These are phyloP conservation scores for Drosophila orosa DNA, from an alignment of 1,140 invertebrate species.

Conservation along the genomic window DNA sequence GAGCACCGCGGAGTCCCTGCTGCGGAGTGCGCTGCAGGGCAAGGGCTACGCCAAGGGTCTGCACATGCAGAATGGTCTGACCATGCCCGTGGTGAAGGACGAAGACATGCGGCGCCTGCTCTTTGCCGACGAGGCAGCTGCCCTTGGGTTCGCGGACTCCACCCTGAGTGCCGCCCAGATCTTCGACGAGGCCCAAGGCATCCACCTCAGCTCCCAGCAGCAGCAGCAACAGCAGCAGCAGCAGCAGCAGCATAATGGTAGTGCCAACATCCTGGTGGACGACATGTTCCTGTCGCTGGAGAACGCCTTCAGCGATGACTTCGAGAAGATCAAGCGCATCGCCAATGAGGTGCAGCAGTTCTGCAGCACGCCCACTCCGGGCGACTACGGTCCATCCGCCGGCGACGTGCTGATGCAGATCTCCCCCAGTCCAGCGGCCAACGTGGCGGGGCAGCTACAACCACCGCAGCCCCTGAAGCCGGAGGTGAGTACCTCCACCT, in stretches of 20 bases:
- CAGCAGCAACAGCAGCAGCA: constrained; percentile 64
- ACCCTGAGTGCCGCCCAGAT: constrained; percentile 74
- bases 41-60: constrained; percentile 86
- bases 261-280: constrained; percentile 86
- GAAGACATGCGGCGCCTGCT: constrained; percentile 84
- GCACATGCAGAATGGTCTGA: constrained; percentile 85
- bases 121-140: constrained; percentile 80
- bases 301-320: constrained; percentile 88
- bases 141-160: constrained; percentile 79
- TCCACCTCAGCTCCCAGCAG: constrained; percentile 63
- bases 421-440: constrained; percentile 49
- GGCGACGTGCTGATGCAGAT: constrained; percentile 77
- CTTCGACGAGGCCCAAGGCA: constrained; percentile 77
- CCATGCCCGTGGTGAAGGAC: constrained; percentile 85
- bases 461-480: constrained; percentile 76
- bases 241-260: constrained; percentile 54
- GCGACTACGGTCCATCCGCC: constrained; percentile 46
- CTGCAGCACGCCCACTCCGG: constrained; percentile 84
- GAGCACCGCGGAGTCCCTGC: constrained; percentile 89
- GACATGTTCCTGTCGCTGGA: constrained; percentile 90
- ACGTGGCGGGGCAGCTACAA: constrained; percentile 65
- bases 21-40: constrained; percentile 92
- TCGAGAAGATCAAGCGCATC: constrained; percentile 90
- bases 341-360: constrained; percentile 90
- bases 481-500: constrained; percentile 70